Evolutionary conservation across 64 coral and sea anemone genomes (phyloP).

Genomic region (Montipora cactus): DNA sequence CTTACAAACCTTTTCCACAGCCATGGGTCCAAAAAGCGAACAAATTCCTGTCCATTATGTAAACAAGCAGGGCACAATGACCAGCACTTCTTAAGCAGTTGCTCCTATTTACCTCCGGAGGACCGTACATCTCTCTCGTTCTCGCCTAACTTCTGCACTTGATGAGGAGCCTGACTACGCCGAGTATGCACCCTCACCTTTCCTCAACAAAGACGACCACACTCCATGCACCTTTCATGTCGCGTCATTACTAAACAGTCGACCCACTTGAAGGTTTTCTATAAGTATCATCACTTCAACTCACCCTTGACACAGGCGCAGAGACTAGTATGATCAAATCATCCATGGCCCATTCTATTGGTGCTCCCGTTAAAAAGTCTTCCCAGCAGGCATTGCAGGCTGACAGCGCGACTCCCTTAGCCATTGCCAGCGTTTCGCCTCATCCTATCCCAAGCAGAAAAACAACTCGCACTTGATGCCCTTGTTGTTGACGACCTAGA

Average conservation of each 20-base stretch:
- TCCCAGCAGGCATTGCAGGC: conserved; percentile 23
- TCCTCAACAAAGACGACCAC: neutral
- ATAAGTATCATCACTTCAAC: neutral
- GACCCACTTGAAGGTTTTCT: conserved; percentile 1
- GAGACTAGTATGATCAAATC: conserved; percentile 44
- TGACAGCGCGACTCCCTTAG: neutral
- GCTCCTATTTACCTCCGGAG: conserved; percentile 15
- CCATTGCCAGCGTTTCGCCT: neutral
- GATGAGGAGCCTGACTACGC: neutral
- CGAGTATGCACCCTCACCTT: neutral
- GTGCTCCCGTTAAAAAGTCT: neutral
- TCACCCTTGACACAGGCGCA: conserved; percentile 55
- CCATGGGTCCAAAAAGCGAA: neutral
- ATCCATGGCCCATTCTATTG: neutral
- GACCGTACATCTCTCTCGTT: neutral
- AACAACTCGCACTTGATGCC: conserved; percentile 19
- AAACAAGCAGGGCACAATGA: conserved; percentile 31
- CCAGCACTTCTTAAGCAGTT: conserved; percentile 30
- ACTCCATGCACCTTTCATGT: neutral
- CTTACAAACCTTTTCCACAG: neutral
- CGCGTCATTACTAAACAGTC: conserved; percentile 1
- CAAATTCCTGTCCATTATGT: conserved; percentile 16
- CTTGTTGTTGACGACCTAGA: conserved; percentile 31
- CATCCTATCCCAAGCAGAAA: neutral
- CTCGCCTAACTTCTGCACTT: neutral